Evolutionary conservation across 30 jellyfish, hydroid and myxozoan genomes (phyloP), one percentile per base, ranked within the genome.

Genomic region (Aurelia coerulea): DNA sequence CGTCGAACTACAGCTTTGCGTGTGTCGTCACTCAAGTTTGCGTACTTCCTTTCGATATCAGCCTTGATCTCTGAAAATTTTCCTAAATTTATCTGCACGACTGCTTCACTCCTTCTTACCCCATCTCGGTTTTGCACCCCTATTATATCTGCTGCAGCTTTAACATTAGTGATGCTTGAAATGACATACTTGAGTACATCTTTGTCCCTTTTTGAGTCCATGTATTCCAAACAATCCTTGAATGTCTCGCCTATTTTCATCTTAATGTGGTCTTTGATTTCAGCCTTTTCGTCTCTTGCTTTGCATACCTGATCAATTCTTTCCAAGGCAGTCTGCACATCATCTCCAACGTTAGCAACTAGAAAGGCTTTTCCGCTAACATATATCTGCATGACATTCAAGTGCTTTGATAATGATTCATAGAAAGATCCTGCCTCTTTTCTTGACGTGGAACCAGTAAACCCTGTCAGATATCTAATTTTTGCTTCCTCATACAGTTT

Each of bases 191-290:
- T 68, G 19, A 68, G 78, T 32, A 68, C 52, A 68, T 68, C 78
- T 11, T 68, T 18, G 63, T 68, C 78, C 58, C 78, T 18, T 68
- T 68, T 68, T 18, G 78, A 31, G 78, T 68, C 78, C 78, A 68
- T 68, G 9, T 31, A 31, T 39, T 68, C 58, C 8, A 68, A 31
- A 13, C 52, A 33, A 39, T 32, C 50, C 8, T 39, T 68, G 10
- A 31, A 32, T 33, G 58, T 68, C 19, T 14, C 78, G 1, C 78
- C 78, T 4, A 68, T 68, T 19, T 68, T 68, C 6, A n/a, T 2
- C 52, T 33, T 39, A 10, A 68, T 13, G 35, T 68, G 78, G 19
- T 68, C 78, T 9, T 60, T 60, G 23, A 60, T 60, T 5, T 60
- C 29, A 60, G 69, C 69, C 69, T 60, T 13, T 60, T 60, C 34